Conservation (phyloP, 2,113 vertebrate species). For the Podocnemis expansa region DNA sequence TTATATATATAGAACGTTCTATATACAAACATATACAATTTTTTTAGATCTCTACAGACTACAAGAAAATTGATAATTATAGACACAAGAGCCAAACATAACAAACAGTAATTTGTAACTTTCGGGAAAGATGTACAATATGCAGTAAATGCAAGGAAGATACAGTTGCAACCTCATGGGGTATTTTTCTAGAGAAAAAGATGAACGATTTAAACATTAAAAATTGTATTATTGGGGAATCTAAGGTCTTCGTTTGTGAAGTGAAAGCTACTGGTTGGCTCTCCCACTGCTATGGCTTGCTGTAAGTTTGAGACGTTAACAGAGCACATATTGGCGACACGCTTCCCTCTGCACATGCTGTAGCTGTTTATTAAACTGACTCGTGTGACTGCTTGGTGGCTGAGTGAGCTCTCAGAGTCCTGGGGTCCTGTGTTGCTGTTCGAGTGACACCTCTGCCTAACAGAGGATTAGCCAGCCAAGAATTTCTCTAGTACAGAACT, state of each 20-base stretch:
- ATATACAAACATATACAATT: constrained; percentile 89
- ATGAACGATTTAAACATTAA: constrained; percentile 53
- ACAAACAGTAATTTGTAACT: constrained; percentile 76
- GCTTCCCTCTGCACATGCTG: neutral
- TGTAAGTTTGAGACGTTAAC: neutral
- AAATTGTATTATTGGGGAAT: constrained; percentile 62
- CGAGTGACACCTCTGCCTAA: rapidly evolving
- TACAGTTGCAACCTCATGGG: constrained; percentile 71
- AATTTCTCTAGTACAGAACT: rapidly evolving
- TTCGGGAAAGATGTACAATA: constrained; percentile 78
- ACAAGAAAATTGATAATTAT: constrained; percentile 79
- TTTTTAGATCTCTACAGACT: constrained; percentile 81
- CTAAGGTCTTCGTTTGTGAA: constrained; percentile 32
- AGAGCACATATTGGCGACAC: neutral
- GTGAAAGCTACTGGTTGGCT: neutral
- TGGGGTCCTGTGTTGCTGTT: rapidly evolving
- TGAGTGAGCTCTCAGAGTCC: rapidly evolving
- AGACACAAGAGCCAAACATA: constrained; percentile 77
- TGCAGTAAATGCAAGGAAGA: constrained; percentile 74
- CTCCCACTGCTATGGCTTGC: neutral
- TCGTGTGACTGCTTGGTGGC: neutral
- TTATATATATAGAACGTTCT: constrained; percentile 86
- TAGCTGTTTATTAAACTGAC: neutral
- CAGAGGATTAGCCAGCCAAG: rapidly evolving
- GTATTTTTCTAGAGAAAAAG: constrained; percentile 67